Base-by-base conservation (phyloP, 2,888 invertebrate species). In the Oeneis ivallda region DNA sequence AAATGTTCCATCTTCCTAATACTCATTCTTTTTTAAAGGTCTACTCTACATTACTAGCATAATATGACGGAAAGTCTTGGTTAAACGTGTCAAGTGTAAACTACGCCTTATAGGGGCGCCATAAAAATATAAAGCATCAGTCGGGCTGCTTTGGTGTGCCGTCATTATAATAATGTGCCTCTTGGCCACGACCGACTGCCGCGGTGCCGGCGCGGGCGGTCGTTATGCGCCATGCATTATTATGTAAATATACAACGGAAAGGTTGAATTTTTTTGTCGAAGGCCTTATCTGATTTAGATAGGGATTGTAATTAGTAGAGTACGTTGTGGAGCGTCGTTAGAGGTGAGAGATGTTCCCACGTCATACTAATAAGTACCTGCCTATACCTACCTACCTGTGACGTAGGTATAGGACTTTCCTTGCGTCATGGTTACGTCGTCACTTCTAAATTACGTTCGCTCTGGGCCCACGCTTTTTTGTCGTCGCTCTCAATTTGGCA, bases 161-260 rank as follows among this genome's bases (percentile, higher is more conserved):
- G 79, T 85, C 83, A 85, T 88, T 86, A 87, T 79, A 82, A 81
- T 83, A 84, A 83, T 82, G 80, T 80, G 82, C 78, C 79, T 82
- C 79, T 79, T 81, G 79, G 76, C 79, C 79, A 78, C 52, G 52
- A 7, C 37, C 59, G 56, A 41, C 39, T 41, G 56, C 56, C 11
- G 75, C 11, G 75, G 79, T 60, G 62, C 68, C 70, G 67, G 70
- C 70, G 66, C 64, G 78, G 83, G 80, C 87, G 83, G 83, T 85
- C 85, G 83, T 86, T 82, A 83, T 83, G 85, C 87, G 85, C 86
- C 85, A 83, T 86, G 86, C 86, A 84, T 87, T 87, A 88, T 89
- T 89, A 90, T 90, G 87, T 88, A 87, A 89, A 91, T 90, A 81
- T 79, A 80, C 79, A 85, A 85, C 85, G 82, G 86, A 87, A 87